Evolutionary conservation across 1,140 invertebrate genomes (phyloP).

Genomic region (Adelges cooleyi): DNA sequence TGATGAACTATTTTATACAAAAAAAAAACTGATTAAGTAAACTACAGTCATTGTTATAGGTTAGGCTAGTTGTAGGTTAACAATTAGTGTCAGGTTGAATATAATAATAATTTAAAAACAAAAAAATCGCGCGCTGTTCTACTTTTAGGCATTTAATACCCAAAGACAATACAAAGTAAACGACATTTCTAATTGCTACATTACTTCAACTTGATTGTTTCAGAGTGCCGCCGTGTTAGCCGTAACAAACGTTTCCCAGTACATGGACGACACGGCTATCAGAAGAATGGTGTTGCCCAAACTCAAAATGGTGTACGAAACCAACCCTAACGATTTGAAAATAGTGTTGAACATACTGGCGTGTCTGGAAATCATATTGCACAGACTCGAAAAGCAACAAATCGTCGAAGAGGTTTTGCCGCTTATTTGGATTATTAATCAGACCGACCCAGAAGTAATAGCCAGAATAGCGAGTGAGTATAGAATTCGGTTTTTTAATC

Average conservation of each 20-base stretch:
- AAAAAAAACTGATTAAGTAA: too few species aligned
- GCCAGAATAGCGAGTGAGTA: constrained; percentile 75
- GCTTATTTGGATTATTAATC: constrained; percentile 71
- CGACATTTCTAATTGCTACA: too few species aligned
- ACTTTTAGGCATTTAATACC: too few species aligned
- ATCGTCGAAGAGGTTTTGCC: constrained; percentile 88
- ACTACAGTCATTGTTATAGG: too few species aligned
- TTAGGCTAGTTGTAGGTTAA: too few species aligned
- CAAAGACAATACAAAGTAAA: too few species aligned
- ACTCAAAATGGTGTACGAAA: constrained; percentile 76
- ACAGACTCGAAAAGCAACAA: constrained; percentile 72
- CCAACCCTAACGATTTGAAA: constrained; percentile 65
- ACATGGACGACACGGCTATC: constrained; percentile 71
- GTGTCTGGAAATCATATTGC: constrained; percentile 65
- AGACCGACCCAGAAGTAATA: constrained; percentile 73
- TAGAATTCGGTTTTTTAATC: too few species aligned
- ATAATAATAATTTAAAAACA: too few species aligned
- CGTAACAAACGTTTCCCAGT: constrained; percentile 72
- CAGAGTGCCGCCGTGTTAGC: constrained; percentile 83
- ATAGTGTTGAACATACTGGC: constrained; percentile 62
- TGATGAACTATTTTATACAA: too few species aligned
- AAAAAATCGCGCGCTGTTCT: too few species aligned
- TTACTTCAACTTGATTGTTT: neutral
- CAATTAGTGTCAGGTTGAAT: too few species aligned
- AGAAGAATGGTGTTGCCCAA: constrained; percentile 73